Conservation (phyloP, 2,888 invertebrate species). For the Pseudococcus longispinus region DNA sequence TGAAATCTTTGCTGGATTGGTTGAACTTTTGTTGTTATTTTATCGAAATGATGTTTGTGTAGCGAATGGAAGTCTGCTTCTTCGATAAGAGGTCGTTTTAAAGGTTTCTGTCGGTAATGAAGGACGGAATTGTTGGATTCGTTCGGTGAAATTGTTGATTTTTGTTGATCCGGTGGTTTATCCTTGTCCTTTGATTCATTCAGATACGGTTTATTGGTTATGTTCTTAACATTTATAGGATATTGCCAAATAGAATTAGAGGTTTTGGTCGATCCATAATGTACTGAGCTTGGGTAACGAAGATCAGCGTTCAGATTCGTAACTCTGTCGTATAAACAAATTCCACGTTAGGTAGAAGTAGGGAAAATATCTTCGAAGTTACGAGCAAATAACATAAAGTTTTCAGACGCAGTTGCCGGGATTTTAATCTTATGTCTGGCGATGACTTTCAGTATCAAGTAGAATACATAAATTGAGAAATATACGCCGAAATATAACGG, state of each 20-base stretch:
- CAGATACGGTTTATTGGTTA: neutral
- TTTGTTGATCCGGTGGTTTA: neutral
- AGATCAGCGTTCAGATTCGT: neutral
- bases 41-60: neutral
- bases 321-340: conserved; percentile 12
- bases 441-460: conserved; percentile 75
- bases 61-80: neutral
- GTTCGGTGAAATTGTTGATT: neutral
- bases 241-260: neutral
- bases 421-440: conserved; percentile 74
- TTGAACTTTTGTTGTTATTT: neutral
- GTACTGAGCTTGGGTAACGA: neutral
- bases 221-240: conserved; percentile 17
- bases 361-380: neutral
- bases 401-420: conserved; percentile 60
- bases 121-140: neutral
- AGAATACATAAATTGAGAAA: conserved; percentile 72
- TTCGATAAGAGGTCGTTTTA: neutral
- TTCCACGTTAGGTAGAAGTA: conserved; percentile 8
- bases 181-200: neutral
- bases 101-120: neutral
- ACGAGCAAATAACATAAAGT: conserved; percentile 42
- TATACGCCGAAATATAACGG: conserved; percentile 78
- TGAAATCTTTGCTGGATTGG: conserved; percentile 26
- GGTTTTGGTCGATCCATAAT: neutral